Evolutionary conservation across 2,888 invertebrate species (phyloP), one percentile per base, ranked within the genome.

Genomic region (Drosophila mimica): DNA sequence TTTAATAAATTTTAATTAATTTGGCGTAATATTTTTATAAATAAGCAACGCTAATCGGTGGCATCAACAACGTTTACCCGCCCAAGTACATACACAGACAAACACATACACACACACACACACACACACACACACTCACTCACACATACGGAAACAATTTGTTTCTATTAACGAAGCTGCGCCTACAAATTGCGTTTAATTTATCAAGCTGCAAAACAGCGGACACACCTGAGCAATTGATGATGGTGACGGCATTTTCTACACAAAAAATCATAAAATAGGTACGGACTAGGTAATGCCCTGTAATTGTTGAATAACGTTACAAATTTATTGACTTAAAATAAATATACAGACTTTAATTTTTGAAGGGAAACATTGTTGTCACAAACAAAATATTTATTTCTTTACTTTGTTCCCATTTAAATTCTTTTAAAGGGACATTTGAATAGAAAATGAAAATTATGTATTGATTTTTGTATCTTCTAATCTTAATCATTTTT

Each of bases 111-210:
- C 20, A 13, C 43, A 13, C 13, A 13, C 13, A 46, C 48, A 31
- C 15, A 20, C 67, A 48, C 64, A 57, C 65, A 52, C 1, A 25
- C 34, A 25, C 25, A 11, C 34, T 9, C 15, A 0, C 34, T 1
- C 34, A 17, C 36, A 11, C 17, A 49, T 51, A 52, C 34, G 68
- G 76, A 83, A 80, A 81, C 89, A 86, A 87, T 88, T 87, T 87
- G 87, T 87, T 87, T 87, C 87, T 87, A 87, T 87, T 87, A 88
- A 88, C 84, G 72, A 81, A 77, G 85, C 83, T 81, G 88, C 86
- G 87, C 87, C 89, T 87, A 88, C 87, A 88, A 87, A 87, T 87
- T 82, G 82, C 69, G 75, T 74, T 84, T 86, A 86, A 87, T 87
- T 87, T 88, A 88, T 87, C 87, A 87, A 77, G 77, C 66, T 69